A percentile compares a stretch with the other conserved stretches of the same genome.
phyloP scores from a whole-genome alignment of 2,888 invertebrate genomes.

The Trachelus troglodyta region DNA sequence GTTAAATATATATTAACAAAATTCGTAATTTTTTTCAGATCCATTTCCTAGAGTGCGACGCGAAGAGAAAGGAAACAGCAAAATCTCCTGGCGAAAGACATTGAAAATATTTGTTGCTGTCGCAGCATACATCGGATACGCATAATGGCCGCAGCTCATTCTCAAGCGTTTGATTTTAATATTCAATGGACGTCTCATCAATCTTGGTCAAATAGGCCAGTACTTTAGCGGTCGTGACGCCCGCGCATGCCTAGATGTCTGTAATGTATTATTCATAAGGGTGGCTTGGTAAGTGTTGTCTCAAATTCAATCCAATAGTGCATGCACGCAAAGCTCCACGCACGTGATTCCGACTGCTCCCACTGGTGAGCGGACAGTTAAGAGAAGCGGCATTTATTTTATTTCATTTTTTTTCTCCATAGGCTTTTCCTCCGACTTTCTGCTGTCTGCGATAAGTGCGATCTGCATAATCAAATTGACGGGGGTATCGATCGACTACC shows the following conservation, averaged over 20 bases:
- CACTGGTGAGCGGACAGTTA: not conserved
- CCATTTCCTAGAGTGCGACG: no score
- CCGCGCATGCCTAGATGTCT: slow-evolving; percentile 27
- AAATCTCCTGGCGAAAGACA: not conserved
- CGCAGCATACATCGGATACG: not conserved
- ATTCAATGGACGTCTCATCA: slow-evolving; percentile 43
- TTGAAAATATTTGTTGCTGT: not conserved
- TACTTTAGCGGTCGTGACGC: slow-evolving; percentile 39
- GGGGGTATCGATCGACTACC: not conserved
- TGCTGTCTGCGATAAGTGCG: not conserved
- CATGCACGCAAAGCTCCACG: not conserved
- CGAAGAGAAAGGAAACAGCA: not conserved
- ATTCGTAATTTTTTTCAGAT: not conserved
- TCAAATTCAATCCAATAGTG: slow-evolving; percentile 50
- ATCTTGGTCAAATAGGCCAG: slow-evolving; percentile 45
- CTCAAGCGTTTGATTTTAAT: slow-evolving; percentile 40
- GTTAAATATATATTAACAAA: not conserved
- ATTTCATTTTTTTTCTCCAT: not conserved
- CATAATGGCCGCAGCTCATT: not conserved
- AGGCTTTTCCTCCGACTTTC: not conserved
- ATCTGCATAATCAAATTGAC: not conserved
- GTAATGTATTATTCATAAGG: slow-evolving; percentile 47
- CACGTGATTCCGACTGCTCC: not conserved
- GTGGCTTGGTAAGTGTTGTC: slow-evolving; percentile 47
- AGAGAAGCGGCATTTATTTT: not conserved